Evolutionary conservation across 1,140 invertebrate genomes (phyloP).

Genomic region (Panagrolaimus sp.): DNA sequence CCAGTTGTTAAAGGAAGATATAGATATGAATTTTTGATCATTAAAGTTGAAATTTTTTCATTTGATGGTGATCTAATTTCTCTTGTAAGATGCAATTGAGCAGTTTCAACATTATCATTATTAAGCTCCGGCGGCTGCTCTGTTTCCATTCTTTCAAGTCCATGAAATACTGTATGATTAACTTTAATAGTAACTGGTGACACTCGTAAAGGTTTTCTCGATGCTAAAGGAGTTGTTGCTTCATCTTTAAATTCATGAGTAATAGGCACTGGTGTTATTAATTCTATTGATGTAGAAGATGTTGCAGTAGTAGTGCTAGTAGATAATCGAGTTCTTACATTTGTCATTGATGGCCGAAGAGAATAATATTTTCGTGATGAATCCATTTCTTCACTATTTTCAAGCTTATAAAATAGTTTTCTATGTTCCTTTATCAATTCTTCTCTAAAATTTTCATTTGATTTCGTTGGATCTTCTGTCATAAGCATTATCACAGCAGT

Average conservation of each 20-base stretch:
- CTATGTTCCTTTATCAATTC: neutral
- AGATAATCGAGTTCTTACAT: neutral
- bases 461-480: neutral
- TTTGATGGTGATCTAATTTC: neutral
- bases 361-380: neutral
- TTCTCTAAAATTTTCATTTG: neutral
- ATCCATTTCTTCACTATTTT: neutral
- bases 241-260: too few relatives aligned
- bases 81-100: neutral
- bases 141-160: neutral
- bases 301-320: neutral
- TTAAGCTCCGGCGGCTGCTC: neutral
- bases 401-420: neutral
- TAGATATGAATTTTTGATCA: neutral
- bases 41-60: slow-evolving; percentile 10
- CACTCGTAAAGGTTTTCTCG: neutral
- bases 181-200: neutral
- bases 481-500: neutral
- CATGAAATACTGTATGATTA: slow-evolving; percentile 4
- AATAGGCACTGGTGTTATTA: too few relatives aligned
- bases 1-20: neutral
- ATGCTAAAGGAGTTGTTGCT: neutral
- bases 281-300: neutral
- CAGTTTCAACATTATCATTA: neutral
- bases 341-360: neutral